Percentiles rank a stretch among this genome's conserved stretches.
Conservation (phyloP, 1,140 invertebrate genomes). For the Agraylea sexmaculata region DNA sequence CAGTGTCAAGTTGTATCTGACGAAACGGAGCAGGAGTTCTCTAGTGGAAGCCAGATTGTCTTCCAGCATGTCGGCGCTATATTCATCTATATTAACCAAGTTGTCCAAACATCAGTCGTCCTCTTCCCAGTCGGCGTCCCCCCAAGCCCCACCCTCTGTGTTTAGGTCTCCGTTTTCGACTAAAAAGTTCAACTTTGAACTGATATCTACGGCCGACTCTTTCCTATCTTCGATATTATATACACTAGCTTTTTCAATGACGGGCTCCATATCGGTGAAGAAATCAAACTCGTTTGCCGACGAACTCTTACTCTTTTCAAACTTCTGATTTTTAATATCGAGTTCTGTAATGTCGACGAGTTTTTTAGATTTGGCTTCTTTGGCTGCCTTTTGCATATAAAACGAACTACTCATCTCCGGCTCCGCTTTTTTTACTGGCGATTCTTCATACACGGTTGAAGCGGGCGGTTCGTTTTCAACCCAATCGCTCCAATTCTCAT, state of each 20-base stretch:
- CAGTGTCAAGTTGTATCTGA: conserved; percentile 8
- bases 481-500: conserved; percentile 66
- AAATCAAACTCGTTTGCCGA: conserved; percentile 53
- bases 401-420: conserved; percentile 14
- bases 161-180: conserved; percentile 28
- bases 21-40: conserved; percentile 1
- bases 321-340: conserved; percentile 60
- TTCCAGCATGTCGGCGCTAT: no score
- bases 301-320: conserved; percentile 27
- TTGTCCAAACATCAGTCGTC: conserved; percentile 18
- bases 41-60: no score
- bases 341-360: conserved; percentile 52
- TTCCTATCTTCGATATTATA: conserved; percentile 26
- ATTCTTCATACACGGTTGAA: conserved; percentile 2
- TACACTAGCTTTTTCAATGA: conserved; percentile 53
- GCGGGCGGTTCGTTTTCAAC: conserved; percentile 40
- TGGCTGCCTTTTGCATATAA: conserved; percentile 30
- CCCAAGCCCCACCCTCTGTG: conserved; percentile 28
- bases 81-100: background rate
- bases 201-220: conserved; percentile 15
- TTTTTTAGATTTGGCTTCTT: conserved; percentile 37
- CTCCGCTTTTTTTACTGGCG: conserved; percentile 1
- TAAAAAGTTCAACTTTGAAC: conserved; percentile 36
- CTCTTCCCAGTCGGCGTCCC: conserved; percentile 26
- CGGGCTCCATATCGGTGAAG: conserved; percentile 74